Evolutionary conservation across 2,797 vertebrate genomes (phyloP).

Genomic region (Adelosebastes latens): DNA sequence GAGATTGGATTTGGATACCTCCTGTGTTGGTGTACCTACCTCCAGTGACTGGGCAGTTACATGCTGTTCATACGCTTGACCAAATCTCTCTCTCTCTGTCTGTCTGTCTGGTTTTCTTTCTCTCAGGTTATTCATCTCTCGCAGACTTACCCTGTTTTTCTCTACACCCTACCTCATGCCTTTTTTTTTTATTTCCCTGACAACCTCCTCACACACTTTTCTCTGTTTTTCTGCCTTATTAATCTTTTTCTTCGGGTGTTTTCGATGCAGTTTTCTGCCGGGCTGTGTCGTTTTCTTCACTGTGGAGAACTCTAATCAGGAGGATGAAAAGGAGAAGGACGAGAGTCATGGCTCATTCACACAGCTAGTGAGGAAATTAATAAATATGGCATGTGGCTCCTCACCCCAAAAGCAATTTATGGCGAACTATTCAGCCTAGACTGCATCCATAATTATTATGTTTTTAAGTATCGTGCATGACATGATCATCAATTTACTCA

Average conservation of each 20-base stretch:
- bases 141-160: not conserved
- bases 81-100: not conserved
- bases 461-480: too few species aligned
- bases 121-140: not conserved
- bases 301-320: not conserved
- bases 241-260: not conserved
- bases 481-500: not conserved
- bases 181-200: not conserved
- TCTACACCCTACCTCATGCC: not conserved
- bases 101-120: not conserved
- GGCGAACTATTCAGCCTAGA: not conserved
- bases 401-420: not conserved
- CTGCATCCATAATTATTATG: not conserved
- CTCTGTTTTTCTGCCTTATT: not conserved
- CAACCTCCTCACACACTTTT: not conserved
- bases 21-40: constrained; percentile 62
- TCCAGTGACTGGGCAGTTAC: constrained; percentile 39
- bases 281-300: not conserved
- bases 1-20: constrained; percentile 47
- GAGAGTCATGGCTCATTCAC: not conserved
- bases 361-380: constrained; percentile 13
- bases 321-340: not conserved
- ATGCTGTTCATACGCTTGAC: constrained; percentile 38
- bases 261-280: not conserved
- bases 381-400: not conserved